Base-by-base conservation (phyloP, 2,797 vertebrate species). In the Oceanodroma leucorhoa region DNA sequence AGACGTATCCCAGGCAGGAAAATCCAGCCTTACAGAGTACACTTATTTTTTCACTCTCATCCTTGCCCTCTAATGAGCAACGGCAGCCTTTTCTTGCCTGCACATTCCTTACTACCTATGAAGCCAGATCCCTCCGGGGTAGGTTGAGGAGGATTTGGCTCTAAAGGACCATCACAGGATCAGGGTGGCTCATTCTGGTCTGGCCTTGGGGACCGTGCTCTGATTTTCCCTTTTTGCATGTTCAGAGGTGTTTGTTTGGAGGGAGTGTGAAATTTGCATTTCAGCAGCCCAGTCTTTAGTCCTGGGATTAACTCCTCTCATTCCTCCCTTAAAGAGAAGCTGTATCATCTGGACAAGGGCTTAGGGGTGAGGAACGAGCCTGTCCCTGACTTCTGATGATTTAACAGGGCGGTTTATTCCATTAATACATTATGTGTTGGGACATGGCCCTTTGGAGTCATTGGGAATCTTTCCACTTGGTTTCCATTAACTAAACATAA, bases 1-100 rank as follows among this genome's bases (percentile, higher is more conserved):
- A 95, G 96, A 97, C 83, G 90, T 85, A 96, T 94, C 89, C 82
- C 96, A 96, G 97, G 89, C 93, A 97, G 80, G 60, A 80, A 87
- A 76, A 90, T 45, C 85, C 95, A 91, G 64, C 93, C 93, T 96
- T 96, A 81, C 90, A 90, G 85, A 96, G 64, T 40, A 71, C 46
- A 19, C 81, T 97, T 80, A 58, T 77, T 96, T 97, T 83, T 95
- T 97, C 75, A 61, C 70, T 22, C 57, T 65, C 78, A 89, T 95
- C 62, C 60, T 83, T 5, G 3, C 64, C 67, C 64, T 90, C 75
- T 95, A 93, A 96, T 82, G 65, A 95, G 75, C n/a, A 8, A 5
- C 1, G 4, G 54, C 51, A 84, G 48, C 30, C 36, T 84, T 78
- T 58, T 30, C 76, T 93, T 88, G 77, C 67, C 86, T 85, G 23